phyloP scores from a whole-genome alignment of 2,797 vertebrate genomes.

The Emydoidea blandingii region DNA sequence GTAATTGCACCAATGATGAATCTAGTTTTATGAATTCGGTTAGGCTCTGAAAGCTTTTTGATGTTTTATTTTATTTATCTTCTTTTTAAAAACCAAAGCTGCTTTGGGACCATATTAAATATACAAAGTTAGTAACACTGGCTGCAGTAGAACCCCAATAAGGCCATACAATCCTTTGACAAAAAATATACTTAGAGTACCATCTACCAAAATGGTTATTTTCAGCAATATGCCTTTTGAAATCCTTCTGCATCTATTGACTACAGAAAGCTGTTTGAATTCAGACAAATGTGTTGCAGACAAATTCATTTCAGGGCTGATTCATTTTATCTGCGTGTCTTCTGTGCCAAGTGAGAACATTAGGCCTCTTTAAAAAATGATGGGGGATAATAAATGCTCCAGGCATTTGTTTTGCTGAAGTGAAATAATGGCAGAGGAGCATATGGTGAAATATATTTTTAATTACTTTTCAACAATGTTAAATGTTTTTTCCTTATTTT shows the following conservation, averaged over 20 bases:
- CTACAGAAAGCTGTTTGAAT: conserved; percentile 69
- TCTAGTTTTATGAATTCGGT: conserved; percentile 31
- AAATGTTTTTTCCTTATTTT: conserved; percentile 82
- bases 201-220: conserved; percentile 19
- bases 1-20: conserved; percentile 8
- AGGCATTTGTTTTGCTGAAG: conserved; percentile 81
- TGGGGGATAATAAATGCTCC: conserved; percentile 80
- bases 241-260: conserved; percentile 17
- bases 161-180: conserved; percentile 21
- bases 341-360: conserved; percentile 78
- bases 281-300: conserved; percentile 70
- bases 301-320: conserved; percentile 73
- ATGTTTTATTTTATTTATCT: conserved; percentile 44
- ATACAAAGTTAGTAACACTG: neutral
- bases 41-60: conserved; percentile 41
- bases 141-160: conserved; percentile 24
- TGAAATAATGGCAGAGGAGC: conserved; percentile 75
- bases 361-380: conserved; percentile 83
- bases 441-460: conserved; percentile 86
- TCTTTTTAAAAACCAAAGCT: neutral
- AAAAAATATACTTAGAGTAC: neutral
- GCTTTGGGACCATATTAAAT: neutral
- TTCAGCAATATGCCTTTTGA: conserved; percentile 26
- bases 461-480: conserved; percentile 86
- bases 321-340: conserved; percentile 77